Evolutionary conservation across 1,140 invertebrate species (phyloP), one percentile per base, ranked within the genome.

Genomic region (Propsilocerus akamusi): DNA sequence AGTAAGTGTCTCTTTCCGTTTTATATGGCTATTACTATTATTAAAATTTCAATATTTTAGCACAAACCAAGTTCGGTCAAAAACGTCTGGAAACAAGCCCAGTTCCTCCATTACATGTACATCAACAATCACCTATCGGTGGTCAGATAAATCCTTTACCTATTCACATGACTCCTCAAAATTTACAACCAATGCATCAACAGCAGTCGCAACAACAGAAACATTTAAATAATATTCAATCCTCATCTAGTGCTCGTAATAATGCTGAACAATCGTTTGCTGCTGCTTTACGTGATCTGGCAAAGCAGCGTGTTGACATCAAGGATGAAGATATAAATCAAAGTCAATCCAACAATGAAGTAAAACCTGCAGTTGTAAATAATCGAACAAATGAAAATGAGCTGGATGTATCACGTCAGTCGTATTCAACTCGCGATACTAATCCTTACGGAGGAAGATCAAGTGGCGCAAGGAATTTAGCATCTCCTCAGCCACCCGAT

Each of bases 211-310:
- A 58, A 28, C 58, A 60, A 28, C 59, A 62, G 26, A 25, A 28
- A 20, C 12, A n/a, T 14, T 48, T 23, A 20, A 28, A 12, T 24
- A 10, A 10, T 25, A 3, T 25, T 7, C 47, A 26, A 14, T 14
- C 24, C 17, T 59, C n/a, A 14, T 34, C 30, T 17, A 12, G 68
- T 52, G 71, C 63, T 55, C 66, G 62, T 57, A 54, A 64, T 49
- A 67, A 63, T 52, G 60, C 54, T 26, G 55, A 63, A 0, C 60
- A 59, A 14, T 61, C 78, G 24, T 88, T 87, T 67, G 83, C 85
- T 22, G 83, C 84, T 4, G 83, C 83, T 5, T 65, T 88, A 49
- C 70, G 84, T 50, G 85, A 83, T 60, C 67, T 88, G 51, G 85
- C 84, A 47, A 84, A 88, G 62, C 34, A 41, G 17, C 83, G 86